Evolutionary conservation across 37 sponge, comb jelly and placozoan genomes (phyloP).

Genomic region (Crambe crambe): DNA sequence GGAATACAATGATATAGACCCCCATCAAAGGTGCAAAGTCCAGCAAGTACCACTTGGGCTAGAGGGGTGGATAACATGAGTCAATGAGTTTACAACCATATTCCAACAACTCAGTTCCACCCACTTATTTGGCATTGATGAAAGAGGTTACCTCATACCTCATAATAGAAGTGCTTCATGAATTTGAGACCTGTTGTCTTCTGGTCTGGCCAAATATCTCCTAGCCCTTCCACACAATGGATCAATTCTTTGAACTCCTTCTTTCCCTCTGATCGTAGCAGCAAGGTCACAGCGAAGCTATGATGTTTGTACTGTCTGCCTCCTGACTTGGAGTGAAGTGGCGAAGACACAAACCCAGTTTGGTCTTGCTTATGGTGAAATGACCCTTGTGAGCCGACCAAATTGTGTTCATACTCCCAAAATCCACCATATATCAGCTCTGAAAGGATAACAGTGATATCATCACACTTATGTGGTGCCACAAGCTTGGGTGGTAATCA

Average conservation of each 20-base stretch:
- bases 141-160: slow-evolving; percentile 10
- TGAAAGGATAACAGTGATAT: neutral
- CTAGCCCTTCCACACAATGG: slow-evolving; percentile 37
- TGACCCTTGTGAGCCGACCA: neutral
- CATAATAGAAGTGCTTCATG: slow-evolving; percentile 69
- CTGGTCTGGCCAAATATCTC: slow-evolving; percentile 24
- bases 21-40: slow-evolving; percentile 78
- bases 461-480: too few species aligned
- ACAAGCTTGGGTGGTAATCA: neutral
- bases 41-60: slow-evolving; percentile 60
- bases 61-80: neutral
- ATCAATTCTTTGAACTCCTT: slow-evolving; percentile 19
- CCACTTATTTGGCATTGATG: neutral
- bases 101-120: neutral
- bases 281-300: slow-evolving; percentile 40
- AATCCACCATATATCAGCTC: slow-evolving; percentile 83
- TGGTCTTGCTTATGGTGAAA: neutral
- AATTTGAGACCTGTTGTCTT: neutral
- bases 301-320: neutral
- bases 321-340: neutral
- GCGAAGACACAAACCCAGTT: too few species aligned
- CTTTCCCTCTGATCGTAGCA: slow-evolving; percentile 10
- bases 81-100: neutral
- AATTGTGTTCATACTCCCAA: slow-evolving; percentile 49
- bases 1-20: slow-evolving; percentile 86